These are phyloP conservation scores for Meloe dianella DNA, from an alignment of 2,888 invertebrate species.

Conservation along the genomic window DNA sequence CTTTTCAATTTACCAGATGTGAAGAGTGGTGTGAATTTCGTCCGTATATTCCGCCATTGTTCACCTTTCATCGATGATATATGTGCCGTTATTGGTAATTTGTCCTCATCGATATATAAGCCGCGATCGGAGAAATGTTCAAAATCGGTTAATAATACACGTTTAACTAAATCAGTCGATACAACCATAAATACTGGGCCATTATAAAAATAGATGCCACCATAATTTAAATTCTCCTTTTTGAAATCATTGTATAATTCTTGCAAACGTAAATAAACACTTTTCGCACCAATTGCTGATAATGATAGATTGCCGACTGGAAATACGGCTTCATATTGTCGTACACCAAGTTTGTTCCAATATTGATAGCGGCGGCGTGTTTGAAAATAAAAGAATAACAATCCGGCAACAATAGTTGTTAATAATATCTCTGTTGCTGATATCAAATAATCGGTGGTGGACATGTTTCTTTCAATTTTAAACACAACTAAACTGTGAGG, in stretches of 20 bases:
- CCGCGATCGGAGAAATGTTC: constrained; percentile 16
- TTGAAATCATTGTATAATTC: background rate
- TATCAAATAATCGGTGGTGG: background rate
- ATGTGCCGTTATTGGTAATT: constrained; percentile 7
- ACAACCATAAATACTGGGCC: constrained; percentile 10
- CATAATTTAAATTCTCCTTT: background rate
- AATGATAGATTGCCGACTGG: constrained; percentile 2
- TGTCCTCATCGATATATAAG: constrained; percentile 11
- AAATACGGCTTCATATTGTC: background rate
- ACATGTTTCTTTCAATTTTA: background rate
- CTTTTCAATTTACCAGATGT: constrained; percentile 17
- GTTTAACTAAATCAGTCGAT: constrained; percentile 10
- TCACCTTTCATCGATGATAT: constrained; percentile 14
- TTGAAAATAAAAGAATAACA: background rate
- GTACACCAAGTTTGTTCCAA: background rate
- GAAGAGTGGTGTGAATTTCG: constrained; percentile 15
- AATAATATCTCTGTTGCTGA: background rate
- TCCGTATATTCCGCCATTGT: constrained; percentile 14
- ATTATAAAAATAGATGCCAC: constrained; percentile 13
- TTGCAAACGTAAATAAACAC: constrained; percentile 5
- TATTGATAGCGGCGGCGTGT: constrained; percentile 2
- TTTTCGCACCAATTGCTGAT: constrained; percentile 6
- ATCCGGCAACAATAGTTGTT: no score
- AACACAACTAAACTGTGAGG: background rate
- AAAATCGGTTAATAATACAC: constrained; percentile 12